Evolutionary conservation across 2,113 vertebrate species (phyloP).

Genomic region (Neomonachus schauinslandi): DNA sequence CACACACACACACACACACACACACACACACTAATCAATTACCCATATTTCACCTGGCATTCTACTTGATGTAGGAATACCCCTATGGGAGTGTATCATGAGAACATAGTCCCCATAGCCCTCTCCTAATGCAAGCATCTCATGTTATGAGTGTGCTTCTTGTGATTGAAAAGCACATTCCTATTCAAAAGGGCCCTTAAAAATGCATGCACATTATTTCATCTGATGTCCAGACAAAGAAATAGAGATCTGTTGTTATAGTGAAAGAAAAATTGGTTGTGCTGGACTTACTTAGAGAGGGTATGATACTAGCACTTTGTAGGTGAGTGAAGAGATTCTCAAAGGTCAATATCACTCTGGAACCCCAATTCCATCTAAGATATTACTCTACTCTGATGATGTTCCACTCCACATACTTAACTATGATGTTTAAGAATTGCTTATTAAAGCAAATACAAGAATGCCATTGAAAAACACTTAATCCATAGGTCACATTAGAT

Average conservation of each 20-base stretch:
- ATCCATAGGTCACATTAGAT: not conserved
- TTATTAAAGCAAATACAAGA: not conserved
- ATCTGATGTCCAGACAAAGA: not conserved
- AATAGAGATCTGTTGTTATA: not conserved
- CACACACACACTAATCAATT: not conserved
- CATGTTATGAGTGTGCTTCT: not conserved
- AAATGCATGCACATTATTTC: not conserved
- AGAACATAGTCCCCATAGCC: not conserved
- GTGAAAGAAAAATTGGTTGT: not conserved
- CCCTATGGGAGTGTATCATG: not conserved
- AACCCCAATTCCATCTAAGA: not conserved
- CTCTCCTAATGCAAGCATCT: not conserved
- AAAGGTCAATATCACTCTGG: constrained; percentile 4
- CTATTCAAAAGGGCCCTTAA: not conserved
- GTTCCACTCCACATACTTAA: not conserved
- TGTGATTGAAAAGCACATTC: not conserved
- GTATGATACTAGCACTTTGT: not conserved
- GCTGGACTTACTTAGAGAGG: not conserved
- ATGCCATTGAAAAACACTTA: not conserved
- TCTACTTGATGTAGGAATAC: not conserved
- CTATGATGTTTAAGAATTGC: not conserved
- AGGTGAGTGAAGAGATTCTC: not conserved
- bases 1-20: too few relatives aligned
- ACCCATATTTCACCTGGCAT: not conserved
- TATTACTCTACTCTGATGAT: not conserved